phyloP scores from a whole-genome alignment of 2,797 vertebrate species.

The Pseudochromis fuscus region DNA sequence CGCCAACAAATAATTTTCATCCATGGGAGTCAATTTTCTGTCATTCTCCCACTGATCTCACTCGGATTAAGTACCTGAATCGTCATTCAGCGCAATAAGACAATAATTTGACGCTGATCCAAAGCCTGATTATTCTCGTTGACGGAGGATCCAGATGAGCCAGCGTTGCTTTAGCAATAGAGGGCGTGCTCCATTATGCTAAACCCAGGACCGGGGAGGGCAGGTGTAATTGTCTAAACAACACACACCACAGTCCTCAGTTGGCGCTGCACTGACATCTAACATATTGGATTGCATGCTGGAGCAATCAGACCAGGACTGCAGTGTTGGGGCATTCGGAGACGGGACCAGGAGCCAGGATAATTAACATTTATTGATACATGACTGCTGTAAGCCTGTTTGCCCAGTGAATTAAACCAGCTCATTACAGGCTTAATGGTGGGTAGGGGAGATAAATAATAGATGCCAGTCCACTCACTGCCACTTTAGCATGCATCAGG shows the following conservation, averaged over 20 bases:
- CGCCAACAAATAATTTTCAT: not conserved
- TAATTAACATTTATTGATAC: conserved; percentile 88
- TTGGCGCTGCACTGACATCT: conserved; percentile 71
- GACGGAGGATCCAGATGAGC: conserved; percentile 62
- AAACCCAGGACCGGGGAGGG: conserved; percentile 52
- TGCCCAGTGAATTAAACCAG: conserved; percentile 84
- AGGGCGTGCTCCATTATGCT: conserved; percentile 48
- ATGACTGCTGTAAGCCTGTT: conserved; percentile 85
- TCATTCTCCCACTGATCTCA: conserved; percentile 14
- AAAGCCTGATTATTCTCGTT: conserved; percentile 54
- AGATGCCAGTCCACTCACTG: conserved; percentile 81
- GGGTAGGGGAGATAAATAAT: conserved; percentile 84
- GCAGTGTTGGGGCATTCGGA: conserved; percentile 57
- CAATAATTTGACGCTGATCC: conserved; percentile 60
- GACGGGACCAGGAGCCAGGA: conserved; percentile 75
- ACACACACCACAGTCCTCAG: conserved; percentile 68
- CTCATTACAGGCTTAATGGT: conserved; percentile 85
- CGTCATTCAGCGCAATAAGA: conserved; percentile 38
- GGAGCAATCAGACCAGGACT: conserved; percentile 69
- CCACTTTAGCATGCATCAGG: conserved; percentile 79
- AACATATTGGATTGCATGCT: conserved; percentile 80
- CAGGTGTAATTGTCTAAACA: conserved; percentile 70
- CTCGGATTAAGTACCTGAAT: conserved; percentile 16
- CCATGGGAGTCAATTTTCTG: not conserved
- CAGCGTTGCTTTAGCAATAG: conserved; percentile 27